A percentile compares a stretch with the other conserved stretches of the same genome.
Conservation (phyloP, 2,888 invertebrate species). For the Perdita meconis region DNA sequence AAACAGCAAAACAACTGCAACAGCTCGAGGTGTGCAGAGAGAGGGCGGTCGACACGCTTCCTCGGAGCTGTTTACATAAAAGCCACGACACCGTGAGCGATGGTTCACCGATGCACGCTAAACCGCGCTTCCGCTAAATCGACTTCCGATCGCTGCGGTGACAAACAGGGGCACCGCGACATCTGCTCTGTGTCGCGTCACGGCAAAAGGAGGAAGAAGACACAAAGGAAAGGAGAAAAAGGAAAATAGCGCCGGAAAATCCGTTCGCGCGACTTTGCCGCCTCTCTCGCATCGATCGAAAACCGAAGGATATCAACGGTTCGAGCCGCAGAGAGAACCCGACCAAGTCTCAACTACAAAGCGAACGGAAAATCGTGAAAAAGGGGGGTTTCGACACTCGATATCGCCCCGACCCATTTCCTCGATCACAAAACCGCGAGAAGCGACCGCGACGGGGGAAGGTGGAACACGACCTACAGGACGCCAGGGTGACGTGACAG, state of each 20-base stretch:
- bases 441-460: background rate
- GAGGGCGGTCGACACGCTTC: conserved; percentile 20
- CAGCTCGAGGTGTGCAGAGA: background rate
- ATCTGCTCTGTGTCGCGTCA: conserved; percentile 19
- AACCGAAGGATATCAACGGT: conserved; percentile 21
- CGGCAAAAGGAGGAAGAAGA: background rate
- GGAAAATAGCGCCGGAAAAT: conserved; percentile 1
- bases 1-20: too few species aligned
- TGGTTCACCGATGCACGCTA: conserved; percentile 15
- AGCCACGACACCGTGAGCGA: conserved; percentile 31
- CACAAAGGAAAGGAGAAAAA: too few species aligned
- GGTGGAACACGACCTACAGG: background rate
- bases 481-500: conserved; percentile 33
- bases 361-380: too few species aligned
- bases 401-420: conserved; percentile 63
- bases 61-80: conserved; percentile 36
- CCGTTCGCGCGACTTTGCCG: conserved; percentile 8
- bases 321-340: conserved; percentile 26
- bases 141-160: conserved; percentile 49
- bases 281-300: background rate
- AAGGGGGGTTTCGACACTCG: conserved; percentile 61
- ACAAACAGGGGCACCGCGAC: conserved; percentile 28
- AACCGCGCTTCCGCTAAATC: conserved; percentile 27
- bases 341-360: background rate
- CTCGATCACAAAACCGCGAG: background rate